Percentiles rank a stretch among this genome's conserved stretches.
Conservation (phyloP, 2,797 vertebrate genomes). For the Periophthalmus magnuspinnatus region DNA sequence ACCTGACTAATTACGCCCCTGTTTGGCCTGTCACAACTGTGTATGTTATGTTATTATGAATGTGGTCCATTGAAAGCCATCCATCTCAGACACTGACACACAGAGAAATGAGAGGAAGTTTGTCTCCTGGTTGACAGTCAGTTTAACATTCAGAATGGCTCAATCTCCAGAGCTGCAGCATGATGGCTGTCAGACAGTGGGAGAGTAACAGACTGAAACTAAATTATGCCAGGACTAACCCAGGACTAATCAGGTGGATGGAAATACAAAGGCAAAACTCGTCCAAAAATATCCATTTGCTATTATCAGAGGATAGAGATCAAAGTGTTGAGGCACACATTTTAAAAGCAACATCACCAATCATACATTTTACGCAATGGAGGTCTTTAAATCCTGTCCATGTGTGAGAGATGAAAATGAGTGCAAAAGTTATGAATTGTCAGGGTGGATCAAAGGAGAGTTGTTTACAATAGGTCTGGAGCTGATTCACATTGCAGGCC, state of each 20-base stretch:
- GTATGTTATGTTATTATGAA: conserved; percentile 39
- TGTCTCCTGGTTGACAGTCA: conserved; percentile 47
- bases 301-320: no score
- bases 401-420: conserved; percentile 29
- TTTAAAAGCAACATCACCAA: no score
- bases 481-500: conserved; percentile 11
- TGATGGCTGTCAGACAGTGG: conserved; percentile 21
- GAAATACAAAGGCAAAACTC: neutral
- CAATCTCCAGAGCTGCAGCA: conserved; percentile 54
- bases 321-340: no score
- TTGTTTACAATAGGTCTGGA: conserved; percentile 15
- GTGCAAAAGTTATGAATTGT: conserved; percentile 28
- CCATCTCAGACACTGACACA: conserved; percentile 44
- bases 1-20: neutral
- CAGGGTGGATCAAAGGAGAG: conserved; percentile 24
- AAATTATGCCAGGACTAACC: neutral
- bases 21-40: neutral
- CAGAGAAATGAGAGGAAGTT: conserved; percentile 40
- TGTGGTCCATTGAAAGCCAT: conserved; percentile 30
- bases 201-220: neutral
- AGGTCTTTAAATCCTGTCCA: neutral
- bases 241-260: neutral
- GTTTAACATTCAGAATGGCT: conserved; percentile 53
- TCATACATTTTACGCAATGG: neutral
- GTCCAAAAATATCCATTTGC: neutral